Base-by-base conservation (phyloP, 2,888 invertebrate species). In the Gisinianus flammeolus region DNA sequence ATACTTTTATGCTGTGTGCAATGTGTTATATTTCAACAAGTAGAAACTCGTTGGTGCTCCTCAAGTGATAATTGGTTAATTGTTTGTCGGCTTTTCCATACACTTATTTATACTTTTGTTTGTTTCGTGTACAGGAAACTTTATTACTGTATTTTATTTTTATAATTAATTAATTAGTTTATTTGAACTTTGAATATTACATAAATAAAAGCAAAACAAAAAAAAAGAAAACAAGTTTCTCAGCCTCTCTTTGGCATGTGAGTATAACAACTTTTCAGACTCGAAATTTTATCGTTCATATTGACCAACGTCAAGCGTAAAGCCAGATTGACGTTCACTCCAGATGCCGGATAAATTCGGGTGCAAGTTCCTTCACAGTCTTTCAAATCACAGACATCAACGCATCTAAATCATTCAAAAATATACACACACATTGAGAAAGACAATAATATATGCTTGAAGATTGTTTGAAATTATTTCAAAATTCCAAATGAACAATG, bases 221-320 rank as follows among this genome's bases (percentile, higher is more conserved):
- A 44, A 2, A 44, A 44, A 44, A 44, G 19, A 44, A 44, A 19
- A 16, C 44, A 16, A 44, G 44, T 44, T 44, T 44, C 19, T 44
- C 44, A 44, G 12, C 44, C 44, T 44, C 44, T 44, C 19, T 19
- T 44, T 44, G 44, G 2, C 8, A 44, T 44, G 44, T 16, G 35
- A 35, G 35, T 35, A 66, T 74, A 74, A 19, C 73, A 74, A 10
- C 73, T 74, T 44, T 74, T 74, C 19, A 74, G 26, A 19, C 64
- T 64, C 1, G 28, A 16, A 26, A 52, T 33, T 64, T 44, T 35
- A 64, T 74, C 73, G 44, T 74, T 74, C 35, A 74, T 26, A 28
- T 64, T 58, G 4, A 35, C 44, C 28, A 74, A 8, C 4, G 35
- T 26, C 1, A 74, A 19, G 4, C 44, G 58, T 66, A 74, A 28